Evolutionary conservation across 2,888 invertebrate genomes (phyloP), one percentile per base, ranked within the genome.

Genomic region (Hemistola chrysoprasaria): DNA sequence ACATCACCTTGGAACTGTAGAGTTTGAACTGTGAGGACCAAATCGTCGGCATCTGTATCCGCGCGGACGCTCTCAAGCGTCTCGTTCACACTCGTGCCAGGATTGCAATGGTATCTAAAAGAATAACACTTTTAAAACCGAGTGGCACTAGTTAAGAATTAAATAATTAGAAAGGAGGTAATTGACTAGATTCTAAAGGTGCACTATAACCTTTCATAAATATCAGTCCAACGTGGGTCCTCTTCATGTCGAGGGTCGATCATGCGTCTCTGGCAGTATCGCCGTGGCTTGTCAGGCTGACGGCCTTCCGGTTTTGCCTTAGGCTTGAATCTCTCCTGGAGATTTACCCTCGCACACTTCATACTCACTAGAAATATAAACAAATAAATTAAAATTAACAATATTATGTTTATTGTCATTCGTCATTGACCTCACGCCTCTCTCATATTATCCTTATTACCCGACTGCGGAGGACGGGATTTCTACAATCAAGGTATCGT

Each of bases 221-320:
- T 49, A 44, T 74, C 70, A 0, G 50, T 62, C 83, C 86, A 86
- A 22, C 78, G 59, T 0, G 75, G 75, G 51, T 84, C 80, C 38
- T 87, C 86, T 8, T 83, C 79, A 26, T 80, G 81, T 0, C 72
- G 66, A 8, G 87, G 87, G 49, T 89, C 71, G 1, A 86, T 74
- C 65, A 88, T 54, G 6, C 80, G 67, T 42, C 75, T 79, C 53
- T 89, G 87, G 47, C 89, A 89, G 58, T 74, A 84, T 40, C 85
- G 62, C n/a, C 74, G 57, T 0, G 80, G 78, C 41, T 71, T 77
- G 1, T 72, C 69, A 1, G 53, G 43, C 3, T 38, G 22, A 1
- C 45, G 41, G n/a, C 21, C 43, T 11, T 60, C 55, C n/a, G 40
- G 33, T 25, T 58, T 62, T 2, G 40, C 26, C 25, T 65, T 60